A percentile compares a stretch with the other conserved stretches of the same genome.
Evolutionary conservation across 2,113 vertebrate species (phyloP).

Genomic region (Lates calcarifer): DNA sequence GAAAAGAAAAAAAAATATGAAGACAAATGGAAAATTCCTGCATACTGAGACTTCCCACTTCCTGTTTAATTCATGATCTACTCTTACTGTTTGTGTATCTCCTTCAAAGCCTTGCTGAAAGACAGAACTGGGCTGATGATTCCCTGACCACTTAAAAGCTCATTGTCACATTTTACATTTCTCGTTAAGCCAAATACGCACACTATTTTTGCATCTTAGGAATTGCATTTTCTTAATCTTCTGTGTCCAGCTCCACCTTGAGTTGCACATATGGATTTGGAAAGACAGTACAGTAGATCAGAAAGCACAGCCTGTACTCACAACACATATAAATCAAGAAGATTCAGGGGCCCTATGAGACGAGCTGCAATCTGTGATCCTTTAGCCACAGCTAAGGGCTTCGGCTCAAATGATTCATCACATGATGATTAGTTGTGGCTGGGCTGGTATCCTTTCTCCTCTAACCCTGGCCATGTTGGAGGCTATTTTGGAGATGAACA

Average conservation of each 20-base stretch:
- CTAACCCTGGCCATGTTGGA: constrained; percentile 60
- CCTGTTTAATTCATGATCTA: background rate
- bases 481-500: constrained; percentile 78
- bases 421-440: constrained; percentile 79
- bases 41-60: background rate
- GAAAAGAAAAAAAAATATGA: background rate
- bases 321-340: constrained; percentile 61
- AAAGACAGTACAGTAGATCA: constrained; percentile 20
- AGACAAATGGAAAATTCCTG: constrained; percentile 27
- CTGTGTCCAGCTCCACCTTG: constrained; percentile 5
- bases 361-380: constrained; percentile 71
- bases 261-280: constrained; percentile 39
- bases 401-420: constrained; percentile 81
- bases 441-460: constrained; percentile 68
- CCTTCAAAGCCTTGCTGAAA: constrained; percentile 33
- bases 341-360: constrained; percentile 55
- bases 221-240: background rate
- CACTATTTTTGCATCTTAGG: constrained; percentile 22
- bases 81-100: constrained; percentile 35
- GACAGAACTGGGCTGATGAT: constrained; percentile 42
- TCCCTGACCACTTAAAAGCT: constrained; percentile 21
- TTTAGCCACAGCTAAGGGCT: constrained; percentile 73
- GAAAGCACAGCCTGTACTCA: constrained; percentile 35
- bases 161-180: constrained; percentile 14
- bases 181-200: background rate